phyloP scores from a whole-genome alignment of 1,140 invertebrate genomes.

The Bombyx mandarina region DNA sequence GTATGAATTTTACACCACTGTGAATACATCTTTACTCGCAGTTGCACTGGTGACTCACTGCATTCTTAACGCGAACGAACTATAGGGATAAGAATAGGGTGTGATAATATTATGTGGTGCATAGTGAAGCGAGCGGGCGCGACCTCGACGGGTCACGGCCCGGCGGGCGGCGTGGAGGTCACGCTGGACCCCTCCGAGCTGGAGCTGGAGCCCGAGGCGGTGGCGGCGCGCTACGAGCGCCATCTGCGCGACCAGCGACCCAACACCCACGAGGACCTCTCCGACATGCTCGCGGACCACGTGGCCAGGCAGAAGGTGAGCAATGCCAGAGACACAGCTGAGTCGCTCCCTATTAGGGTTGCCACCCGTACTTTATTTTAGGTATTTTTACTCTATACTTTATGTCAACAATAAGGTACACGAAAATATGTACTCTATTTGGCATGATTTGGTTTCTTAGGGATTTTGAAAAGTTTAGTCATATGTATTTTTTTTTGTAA shows the following conservation, averaged over 20 bases:
- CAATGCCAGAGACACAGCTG: too few species aligned
- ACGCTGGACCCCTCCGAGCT: constrained; percentile 95
- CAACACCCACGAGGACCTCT: constrained; percentile 93
- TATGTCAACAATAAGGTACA: too few species aligned
- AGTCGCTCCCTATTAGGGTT: too few species aligned
- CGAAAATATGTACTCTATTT: too few species aligned
- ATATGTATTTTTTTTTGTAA: too few species aligned
- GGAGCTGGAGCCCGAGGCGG: constrained; percentile 95
- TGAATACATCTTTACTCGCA: too few species aligned
- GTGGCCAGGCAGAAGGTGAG: constrained; percentile 91
- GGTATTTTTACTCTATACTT: not conserved
- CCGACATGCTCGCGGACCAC: constrained; percentile 98
- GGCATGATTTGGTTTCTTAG: too few species aligned
- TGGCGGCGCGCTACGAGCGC: constrained; percentile 97
- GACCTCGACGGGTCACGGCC: constrained; percentile 20
- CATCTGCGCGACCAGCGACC: constrained; percentile 93
- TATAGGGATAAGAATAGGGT: not conserved
- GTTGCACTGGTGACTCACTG: too few species aligned
- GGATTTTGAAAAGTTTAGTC: too few species aligned
- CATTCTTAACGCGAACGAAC: too few species aligned
- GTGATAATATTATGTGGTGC: not conserved
- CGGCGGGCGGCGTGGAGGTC: constrained; percentile 11
- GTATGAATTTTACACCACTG: too few species aligned
- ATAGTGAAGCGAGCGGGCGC: constrained; percentile 32
- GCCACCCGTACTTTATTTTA: too few species aligned